These are phyloP conservation scores for Myiotriccus ornatus DNA, from an alignment of 2,797 vertebrate species.

Conservation along the genomic window DNA sequence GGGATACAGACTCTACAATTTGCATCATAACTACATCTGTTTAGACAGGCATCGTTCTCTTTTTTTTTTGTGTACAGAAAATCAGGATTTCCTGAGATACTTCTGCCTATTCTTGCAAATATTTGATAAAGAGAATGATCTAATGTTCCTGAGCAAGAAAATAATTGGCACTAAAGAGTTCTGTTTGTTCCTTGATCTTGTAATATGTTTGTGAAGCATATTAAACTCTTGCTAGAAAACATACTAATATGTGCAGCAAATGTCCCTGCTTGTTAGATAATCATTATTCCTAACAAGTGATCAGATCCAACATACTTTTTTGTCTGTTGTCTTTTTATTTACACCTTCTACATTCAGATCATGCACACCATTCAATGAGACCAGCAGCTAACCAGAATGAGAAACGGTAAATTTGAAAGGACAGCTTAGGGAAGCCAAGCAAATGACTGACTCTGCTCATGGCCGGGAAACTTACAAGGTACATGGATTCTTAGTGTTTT, in stretches of 20 bases:
- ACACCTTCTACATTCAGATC: neutral
- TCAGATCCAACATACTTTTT: neutral
- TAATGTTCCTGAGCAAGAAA: neutral
- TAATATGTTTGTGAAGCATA: neutral
- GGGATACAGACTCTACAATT: neutral
- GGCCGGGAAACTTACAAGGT: neutral
- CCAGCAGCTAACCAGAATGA: neutral
- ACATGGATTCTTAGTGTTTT: neutral
- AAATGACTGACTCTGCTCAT: neutral
- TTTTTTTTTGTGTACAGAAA: neutral
- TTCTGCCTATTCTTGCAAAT: neutral
- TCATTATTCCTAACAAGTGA: neutral
- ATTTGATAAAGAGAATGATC: neutral
- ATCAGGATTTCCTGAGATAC: neutral
- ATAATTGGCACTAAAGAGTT: neutral
- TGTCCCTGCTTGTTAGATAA: neutral
- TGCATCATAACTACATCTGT: neutral
- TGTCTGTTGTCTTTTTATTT: neutral
- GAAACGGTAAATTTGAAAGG: slow-evolving; percentile 10
- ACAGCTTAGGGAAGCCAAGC: neutral
- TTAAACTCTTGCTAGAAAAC: neutral
- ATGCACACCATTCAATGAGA: neutral
- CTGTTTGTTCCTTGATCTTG: neutral
- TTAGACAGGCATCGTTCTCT: neutral
- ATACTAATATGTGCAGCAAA: neutral